A percentile compares a stretch with the other conserved stretches of the same genome.
phyloP scores from a whole-genome alignment of 2,113 vertebrate species.

The Alouatta palliata region DNA sequence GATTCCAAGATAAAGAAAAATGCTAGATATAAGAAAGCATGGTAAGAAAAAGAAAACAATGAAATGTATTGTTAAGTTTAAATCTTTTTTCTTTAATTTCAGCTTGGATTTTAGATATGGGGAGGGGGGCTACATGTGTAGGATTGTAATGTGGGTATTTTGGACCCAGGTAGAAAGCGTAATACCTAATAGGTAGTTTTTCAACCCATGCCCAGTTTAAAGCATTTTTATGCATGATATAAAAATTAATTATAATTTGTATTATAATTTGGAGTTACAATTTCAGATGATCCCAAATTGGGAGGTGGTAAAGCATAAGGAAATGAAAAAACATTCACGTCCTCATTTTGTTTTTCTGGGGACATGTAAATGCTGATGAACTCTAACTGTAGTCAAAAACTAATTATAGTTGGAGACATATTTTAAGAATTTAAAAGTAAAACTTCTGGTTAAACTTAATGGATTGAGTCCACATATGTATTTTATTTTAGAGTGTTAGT shows the following conservation, averaged over 20 bases:
- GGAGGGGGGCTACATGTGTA: no score
- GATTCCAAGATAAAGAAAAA: background rate
- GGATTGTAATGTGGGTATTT: no score
- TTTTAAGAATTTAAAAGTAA: background rate
- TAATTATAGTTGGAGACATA: slow-evolving; percentile 9
- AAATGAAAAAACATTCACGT: background rate
- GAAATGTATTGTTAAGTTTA: background rate
- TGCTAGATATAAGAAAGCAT: background rate
- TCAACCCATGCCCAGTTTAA: no score
- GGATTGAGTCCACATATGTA: background rate
- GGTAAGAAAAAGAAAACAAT: background rate
- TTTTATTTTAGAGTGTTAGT: background rate
- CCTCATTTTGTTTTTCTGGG: background rate
- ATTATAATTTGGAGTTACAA: background rate
- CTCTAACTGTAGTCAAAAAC: background rate
- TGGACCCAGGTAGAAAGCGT: no score
- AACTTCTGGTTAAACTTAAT: background rate
- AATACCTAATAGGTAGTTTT: no score
- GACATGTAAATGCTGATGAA: background rate
- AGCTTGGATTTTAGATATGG: background rate
- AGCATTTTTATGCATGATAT: background rate
- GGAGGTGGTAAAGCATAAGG: background rate
- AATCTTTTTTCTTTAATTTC: background rate
- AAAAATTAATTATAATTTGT: slow-evolving; percentile 1
- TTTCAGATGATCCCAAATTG: background rate